Percentiles rank a stretch among this genome's conserved stretches.
Conservation (phyloP, 2,888 invertebrate genomes). For the Cosmia trapezina region DNA sequence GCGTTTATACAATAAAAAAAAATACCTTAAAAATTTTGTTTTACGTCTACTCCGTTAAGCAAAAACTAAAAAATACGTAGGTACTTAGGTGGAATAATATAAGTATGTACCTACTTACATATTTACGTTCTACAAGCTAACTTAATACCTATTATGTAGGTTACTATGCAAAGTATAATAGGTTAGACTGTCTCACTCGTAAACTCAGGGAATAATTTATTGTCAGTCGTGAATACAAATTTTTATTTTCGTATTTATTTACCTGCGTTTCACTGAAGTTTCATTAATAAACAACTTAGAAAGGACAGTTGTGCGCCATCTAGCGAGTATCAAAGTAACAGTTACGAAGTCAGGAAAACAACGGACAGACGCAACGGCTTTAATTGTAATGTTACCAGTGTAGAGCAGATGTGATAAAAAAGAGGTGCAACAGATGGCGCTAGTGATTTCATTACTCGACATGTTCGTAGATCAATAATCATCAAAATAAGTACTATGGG, state of each 20-base stretch:
- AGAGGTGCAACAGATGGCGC: slow-evolving; percentile 41
- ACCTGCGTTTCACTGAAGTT: background rate
- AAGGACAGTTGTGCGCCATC: slow-evolving; percentile 24
- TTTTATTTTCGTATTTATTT: slow-evolving; percentile 13
- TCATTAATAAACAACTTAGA: background rate
- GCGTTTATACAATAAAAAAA: background rate
- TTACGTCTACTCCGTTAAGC: background rate
- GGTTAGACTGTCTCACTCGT: slow-evolving; percentile 26
- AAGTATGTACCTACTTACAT: no score
- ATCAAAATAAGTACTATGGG: no score
- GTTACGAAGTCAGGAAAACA: background rate
- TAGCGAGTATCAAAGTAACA: slow-evolving; percentile 7
- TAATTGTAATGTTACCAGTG: background rate
- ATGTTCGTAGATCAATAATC: no score
- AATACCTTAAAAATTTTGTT: slow-evolving; percentile 4
- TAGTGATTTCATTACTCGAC: background rate
- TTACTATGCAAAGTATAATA: slow-evolving; percentile 36
- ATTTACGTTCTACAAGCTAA: slow-evolving; percentile 16
- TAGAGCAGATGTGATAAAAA: background rate
- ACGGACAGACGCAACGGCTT: background rate
- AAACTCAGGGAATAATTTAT: slow-evolving; percentile 6
- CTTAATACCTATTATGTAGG: slow-evolving; percentile 3
- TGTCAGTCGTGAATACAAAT: slow-evolving; percentile 31
- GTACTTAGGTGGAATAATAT: slow-evolving; percentile 1
- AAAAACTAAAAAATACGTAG: background rate